phyloP scores from a whole-genome alignment of 2,888 invertebrate genomes.

The Noctua janthe region DNA sequence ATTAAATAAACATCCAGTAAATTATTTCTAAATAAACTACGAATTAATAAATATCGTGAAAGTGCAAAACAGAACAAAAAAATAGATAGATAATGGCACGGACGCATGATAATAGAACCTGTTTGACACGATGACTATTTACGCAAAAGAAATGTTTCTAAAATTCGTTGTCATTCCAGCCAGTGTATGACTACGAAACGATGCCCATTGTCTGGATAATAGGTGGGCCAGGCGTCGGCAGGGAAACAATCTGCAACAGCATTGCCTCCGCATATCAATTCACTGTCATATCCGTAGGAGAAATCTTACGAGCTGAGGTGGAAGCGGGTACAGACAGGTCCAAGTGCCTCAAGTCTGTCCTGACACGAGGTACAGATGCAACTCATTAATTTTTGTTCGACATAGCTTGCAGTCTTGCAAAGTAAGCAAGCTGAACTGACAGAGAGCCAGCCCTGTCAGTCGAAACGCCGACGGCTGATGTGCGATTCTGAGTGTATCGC shows the following conservation, averaged over 20 bases:
- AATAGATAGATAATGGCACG: too few species aligned
- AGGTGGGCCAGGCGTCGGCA: constrained; percentile 97
- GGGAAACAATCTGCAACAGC: constrained; percentile 97
- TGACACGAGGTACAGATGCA: constrained; percentile 93
- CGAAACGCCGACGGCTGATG: neutral
- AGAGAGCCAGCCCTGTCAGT: neutral
- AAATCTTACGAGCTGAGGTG: constrained; percentile 96
- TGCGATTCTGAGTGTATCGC: too few species aligned
- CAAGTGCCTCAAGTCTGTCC: constrained; percentile 94
- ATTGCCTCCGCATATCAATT: constrained; percentile 97
- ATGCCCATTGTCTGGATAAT: constrained; percentile 52
- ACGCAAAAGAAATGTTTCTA: too few species aligned
- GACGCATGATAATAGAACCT: too few species aligned
- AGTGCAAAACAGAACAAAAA: too few species aligned
- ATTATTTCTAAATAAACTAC: too few species aligned
- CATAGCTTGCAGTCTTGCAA: neutral
- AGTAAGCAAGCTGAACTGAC: neutral
- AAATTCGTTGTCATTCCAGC: constrained; percentile 14
- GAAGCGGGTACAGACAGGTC: constrained; percentile 96
- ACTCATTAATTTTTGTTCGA: neutral
- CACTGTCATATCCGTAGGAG: constrained; percentile 97
- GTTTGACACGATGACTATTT: too few species aligned
- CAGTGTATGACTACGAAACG: constrained; percentile 28
- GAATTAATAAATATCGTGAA: too few species aligned
- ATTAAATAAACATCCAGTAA: too few species aligned